These are phyloP conservation scores for Forbesichthys agassizii DNA, from an alignment of 2,113 vertebrate genomes.

Conservation along the genomic window DNA sequence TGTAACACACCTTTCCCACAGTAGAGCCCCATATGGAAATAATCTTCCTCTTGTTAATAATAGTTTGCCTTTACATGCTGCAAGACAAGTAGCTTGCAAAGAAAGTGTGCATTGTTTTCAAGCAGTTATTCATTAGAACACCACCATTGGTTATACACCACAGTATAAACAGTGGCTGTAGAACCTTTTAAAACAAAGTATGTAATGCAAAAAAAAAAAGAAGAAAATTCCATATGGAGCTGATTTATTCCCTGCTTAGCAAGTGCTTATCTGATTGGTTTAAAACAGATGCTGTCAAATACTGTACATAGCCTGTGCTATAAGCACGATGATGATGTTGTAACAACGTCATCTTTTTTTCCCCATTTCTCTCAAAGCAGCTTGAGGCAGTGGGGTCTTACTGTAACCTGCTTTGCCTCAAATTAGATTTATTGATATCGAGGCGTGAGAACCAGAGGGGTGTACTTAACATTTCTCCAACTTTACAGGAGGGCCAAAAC, in stretches of 20 bases:
- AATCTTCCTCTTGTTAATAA: conserved; percentile 2
- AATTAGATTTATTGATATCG: too few relatives aligned
- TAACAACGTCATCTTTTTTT: too few relatives aligned
- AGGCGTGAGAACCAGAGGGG: too few relatives aligned
- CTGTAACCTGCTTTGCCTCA: too few relatives aligned
- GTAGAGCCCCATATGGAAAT: background rate
- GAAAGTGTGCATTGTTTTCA: conserved; percentile 22
- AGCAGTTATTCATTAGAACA: conserved; percentile 17
- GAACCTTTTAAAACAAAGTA: conserved; percentile 5
- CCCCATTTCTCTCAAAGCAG: too few relatives aligned
- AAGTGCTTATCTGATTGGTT: background rate
- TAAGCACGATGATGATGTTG: too few relatives aligned
- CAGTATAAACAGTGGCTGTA: conserved; percentile 13
- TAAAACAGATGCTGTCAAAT: too few relatives aligned
- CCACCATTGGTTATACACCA: background rate
- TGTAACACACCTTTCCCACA: conserved; percentile 14
- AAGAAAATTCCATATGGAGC: conserved; percentile 48
- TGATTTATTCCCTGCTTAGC: conserved; percentile 10
- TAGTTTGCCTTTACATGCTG: background rate
- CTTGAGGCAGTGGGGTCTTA: too few relatives aligned
- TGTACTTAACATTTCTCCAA: too few relatives aligned
- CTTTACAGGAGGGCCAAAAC: too few relatives aligned
- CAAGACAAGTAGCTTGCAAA: conserved; percentile 11
- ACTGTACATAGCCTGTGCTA: too few relatives aligned
- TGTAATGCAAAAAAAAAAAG: conserved; percentile 22